Evolutionary conservation across 2,797 vertebrate genomes (phyloP).

Genomic region (Sebastiscus tertius): DNA sequence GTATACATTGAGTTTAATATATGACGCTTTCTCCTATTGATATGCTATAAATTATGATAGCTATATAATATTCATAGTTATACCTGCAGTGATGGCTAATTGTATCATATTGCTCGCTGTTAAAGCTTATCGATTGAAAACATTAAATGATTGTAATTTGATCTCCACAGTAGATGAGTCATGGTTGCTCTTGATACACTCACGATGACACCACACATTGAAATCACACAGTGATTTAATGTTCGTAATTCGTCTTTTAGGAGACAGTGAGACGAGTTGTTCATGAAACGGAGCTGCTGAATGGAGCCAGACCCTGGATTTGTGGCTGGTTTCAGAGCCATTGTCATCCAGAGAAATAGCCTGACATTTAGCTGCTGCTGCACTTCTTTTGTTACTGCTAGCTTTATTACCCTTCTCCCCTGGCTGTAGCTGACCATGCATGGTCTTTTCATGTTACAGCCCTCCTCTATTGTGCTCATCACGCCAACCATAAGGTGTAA

Average conservation of each 20-base stretch:
- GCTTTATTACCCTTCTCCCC: constrained; percentile 59
- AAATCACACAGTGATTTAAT: constrained; percentile 32
- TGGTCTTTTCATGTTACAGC: constrained; percentile 61
- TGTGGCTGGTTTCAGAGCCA: constrained; percentile 59
- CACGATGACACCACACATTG: neutral
- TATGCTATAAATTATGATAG: neutral
- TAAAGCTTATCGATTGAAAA: constrained; percentile 33
- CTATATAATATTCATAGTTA: neutral
- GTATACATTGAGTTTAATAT: neutral
- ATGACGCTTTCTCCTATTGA: neutral
- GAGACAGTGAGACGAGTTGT: neutral
- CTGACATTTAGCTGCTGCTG: constrained; percentile 79
- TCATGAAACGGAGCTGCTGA: constrained; percentile 35
- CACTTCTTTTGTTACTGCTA: constrained; percentile 81
- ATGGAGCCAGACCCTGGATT: constrained; percentile 50
- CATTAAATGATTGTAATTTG: constrained; percentile 35
- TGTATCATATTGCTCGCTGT: neutral
- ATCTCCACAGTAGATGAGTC: constrained; percentile 61
- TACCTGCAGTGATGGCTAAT: neutral
- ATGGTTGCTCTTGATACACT: constrained; percentile 36
- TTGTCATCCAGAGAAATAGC: constrained; percentile 74
- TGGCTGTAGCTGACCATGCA: constrained; percentile 76
- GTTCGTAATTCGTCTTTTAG: constrained; percentile 5
- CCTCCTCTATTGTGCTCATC: constrained; percentile 39
- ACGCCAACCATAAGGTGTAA: constrained; percentile 28